These are phyloP conservation scores for Cladopsammia gracilis DNA, from an alignment of 64 coral and sea anemone species.

Conservation along the genomic window DNA sequence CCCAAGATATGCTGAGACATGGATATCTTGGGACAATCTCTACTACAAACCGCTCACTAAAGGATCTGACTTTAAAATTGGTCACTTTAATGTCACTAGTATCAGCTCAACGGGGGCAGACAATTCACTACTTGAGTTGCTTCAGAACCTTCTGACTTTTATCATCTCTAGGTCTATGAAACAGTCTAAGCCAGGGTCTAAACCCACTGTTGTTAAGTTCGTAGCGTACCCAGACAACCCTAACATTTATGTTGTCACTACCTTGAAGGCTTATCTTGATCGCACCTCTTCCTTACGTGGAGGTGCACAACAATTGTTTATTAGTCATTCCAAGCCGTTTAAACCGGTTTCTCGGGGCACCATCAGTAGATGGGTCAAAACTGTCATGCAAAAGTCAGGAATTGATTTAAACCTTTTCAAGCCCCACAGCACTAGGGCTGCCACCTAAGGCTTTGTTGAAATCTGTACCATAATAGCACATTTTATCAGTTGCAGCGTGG, in stretches of 20 bases:
- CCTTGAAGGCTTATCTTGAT: slow-evolving; percentile 23
- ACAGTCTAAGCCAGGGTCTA: slow-evolving; percentile 56
- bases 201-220: slow-evolving; percentile 48
- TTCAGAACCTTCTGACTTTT: slow-evolving; percentile 42
- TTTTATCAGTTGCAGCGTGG: too few relatives aligned
- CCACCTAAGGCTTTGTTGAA: slow-evolving; percentile 21
- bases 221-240: slow-evolving; percentile 21
- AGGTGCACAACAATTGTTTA: slow-evolving; percentile 40
- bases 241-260: slow-evolving; percentile 35
- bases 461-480: slow-evolving; percentile 37
- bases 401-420: too few relatives aligned
- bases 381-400: too few relatives aligned
- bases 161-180: slow-evolving; percentile 21
- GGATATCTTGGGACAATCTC: too few relatives aligned
- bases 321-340: slow-evolving; percentile 57
- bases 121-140: slow-evolving; percentile 18
- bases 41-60: too few relatives aligned
- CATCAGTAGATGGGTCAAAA: too few relatives aligned
- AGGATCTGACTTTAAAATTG: too few relatives aligned
- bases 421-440: too few relatives aligned
- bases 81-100: too few relatives aligned
- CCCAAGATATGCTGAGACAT: too few relatives aligned
- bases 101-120: slow-evolving; percentile 52
- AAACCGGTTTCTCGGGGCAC: slow-evolving; percentile 50
- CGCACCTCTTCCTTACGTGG: slow-evolving; percentile 27